Percentiles rank a stretch among this genome's conserved stretches.
Evolutionary conservation across 2,113 vertebrate species (phyloP).

Genomic region (Cyanoderma ruficeps): DNA sequence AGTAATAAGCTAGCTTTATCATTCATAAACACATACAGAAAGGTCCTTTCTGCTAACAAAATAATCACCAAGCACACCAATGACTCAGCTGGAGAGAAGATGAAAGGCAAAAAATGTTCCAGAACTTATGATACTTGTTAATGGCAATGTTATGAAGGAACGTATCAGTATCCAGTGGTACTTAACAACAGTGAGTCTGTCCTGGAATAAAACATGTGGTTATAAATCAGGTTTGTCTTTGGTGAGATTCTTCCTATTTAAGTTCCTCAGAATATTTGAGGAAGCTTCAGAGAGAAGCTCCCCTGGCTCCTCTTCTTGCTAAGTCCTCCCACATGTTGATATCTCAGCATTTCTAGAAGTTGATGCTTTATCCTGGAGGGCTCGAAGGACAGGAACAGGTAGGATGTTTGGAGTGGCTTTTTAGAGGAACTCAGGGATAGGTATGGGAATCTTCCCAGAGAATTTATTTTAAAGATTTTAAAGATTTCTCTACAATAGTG

Average conservation of each 20-base stretch:
- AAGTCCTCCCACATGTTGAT: neutral
- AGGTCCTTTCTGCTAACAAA: neutral
- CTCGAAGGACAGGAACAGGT: neutral
- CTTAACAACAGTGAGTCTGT: neutral
- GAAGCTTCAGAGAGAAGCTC: neutral
- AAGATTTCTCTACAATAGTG: neutral
- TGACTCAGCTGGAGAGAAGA: neutral
- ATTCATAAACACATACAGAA: neutral
- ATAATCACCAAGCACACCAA: neutral
- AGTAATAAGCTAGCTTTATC: neutral
- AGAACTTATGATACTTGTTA: neutral
- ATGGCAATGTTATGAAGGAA: neutral
- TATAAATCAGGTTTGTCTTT: neutral
- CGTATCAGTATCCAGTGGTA: neutral
- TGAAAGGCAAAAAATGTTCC: neutral
- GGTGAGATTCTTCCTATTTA: neutral
- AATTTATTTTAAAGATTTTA: neutral
- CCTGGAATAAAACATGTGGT: neutral
- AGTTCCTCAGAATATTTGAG: neutral
- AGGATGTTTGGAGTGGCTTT: rapidly evolving
- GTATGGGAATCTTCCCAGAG: neutral
- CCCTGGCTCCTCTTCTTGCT: neutral
- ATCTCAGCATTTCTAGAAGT: neutral
- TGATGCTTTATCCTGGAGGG: neutral
- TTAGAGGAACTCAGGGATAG: neutral